Evolutionary conservation across 2,888 invertebrate genomes (phyloP), one percentile per base, ranked within the genome.

Genomic region (Eupeodes luniger): DNA sequence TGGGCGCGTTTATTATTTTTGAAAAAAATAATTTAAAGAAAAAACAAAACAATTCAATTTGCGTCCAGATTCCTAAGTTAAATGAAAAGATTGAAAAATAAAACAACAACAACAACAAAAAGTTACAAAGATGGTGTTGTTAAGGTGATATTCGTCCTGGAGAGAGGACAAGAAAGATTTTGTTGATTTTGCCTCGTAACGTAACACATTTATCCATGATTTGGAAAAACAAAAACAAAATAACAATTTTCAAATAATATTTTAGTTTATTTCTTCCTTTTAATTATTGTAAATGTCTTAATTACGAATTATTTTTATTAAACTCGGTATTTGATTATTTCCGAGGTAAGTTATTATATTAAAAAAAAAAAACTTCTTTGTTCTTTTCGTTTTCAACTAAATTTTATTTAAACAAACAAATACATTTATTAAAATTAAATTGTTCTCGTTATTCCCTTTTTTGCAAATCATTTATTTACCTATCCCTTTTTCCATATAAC

Each of bases 31-130:
- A 11, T 27, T 27, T 5, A 40, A 40, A 40, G 1, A 40, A 40
- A 40, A 40, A 55, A 5, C 57, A 27, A 69, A 19, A 19, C 19
- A 19, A 19, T 19, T 19, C 51, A 27, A 36, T 61, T 69, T 55
- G 76, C 75, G 83, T 80, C 83, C 64, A 34, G 11, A 83, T 84
- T 87, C 80, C 83, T 87, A 83, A 55, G 72, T 76, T 82, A 53
- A 47, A 78, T 16, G 49, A 51, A 40, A 80, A 55, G 9, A 40
- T 40, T 27, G 27, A 9, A 40, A 40, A 40, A 40, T 5, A 40
- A 40, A 40, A 40, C 1, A 40, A 76, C 49, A 57, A 27, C 11
- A 57, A 57, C 12, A 19, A 36, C n/a, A 59, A 36, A 59, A 36
- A 14, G 14, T 67, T 27, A 77, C 66, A 67, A 70, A 80, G 10